Base-by-base conservation (phyloP, 2,888 invertebrate species). In the Deilephila elpenor region DNA sequence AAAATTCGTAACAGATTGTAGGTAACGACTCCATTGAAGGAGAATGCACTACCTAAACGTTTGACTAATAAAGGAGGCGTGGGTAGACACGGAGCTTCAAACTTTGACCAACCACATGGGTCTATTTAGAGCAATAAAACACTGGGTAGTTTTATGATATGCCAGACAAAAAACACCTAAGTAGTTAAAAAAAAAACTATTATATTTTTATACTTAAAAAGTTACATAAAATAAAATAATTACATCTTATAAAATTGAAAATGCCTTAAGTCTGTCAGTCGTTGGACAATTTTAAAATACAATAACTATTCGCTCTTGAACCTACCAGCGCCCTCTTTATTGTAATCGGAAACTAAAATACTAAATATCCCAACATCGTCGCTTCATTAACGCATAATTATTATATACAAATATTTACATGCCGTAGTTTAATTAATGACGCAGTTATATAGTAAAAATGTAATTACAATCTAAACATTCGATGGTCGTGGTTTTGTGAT, bases 351-450 rank as follows among this genome's bases (percentile, higher is more conserved):
- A 62, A 29, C 25, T 70, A 56, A n/a, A 70, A 59, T 61, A 44
- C 51, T 53, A 25, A 59, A 59, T 67, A 59, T 67, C 59, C 67
- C 67, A 59, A 70, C 44, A 20, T 73, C 59, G 34, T 56, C 71
- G 60, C 56, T 11, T 53, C 25, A 20, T 32, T 59, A 71, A 34
- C 56, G 53, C 32, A 51, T 51, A 71, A 51, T 72, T 34, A 51
- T 61, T 73, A 73, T 73, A 53, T 73, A 73, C 73, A 73, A 73
- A 70, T 73, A 73, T 73, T 73, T 73, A 73, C 73, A 73, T 53
- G 60, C 37, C 32, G 51, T 37, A 70, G 17, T 32, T 67, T 67
- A 70, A 70, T 70, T 73, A 73, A 53, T 70, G 73, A 73, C 70
- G 62, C 56, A 61, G 62, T 34, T 37, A 17, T 72, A 72, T 32